phyloP scores from a whole-genome alignment of 2,888 invertebrate genomes.

The Eulithis prunata region DNA sequence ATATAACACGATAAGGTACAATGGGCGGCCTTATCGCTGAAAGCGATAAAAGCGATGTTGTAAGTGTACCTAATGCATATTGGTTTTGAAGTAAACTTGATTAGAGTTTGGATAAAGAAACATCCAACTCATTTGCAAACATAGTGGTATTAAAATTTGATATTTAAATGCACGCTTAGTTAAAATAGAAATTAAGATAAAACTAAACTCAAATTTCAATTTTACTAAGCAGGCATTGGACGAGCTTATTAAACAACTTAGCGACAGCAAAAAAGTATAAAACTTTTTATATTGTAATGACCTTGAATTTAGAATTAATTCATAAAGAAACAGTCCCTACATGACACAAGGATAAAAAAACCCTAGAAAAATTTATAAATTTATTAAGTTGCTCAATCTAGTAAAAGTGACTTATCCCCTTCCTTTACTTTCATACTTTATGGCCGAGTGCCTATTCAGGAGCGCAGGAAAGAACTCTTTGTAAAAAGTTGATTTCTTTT shows the following conservation, averaged over 20 bases:
- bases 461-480: conserved; percentile 46
- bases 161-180: too few species aligned
- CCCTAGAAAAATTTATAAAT: not conserved
- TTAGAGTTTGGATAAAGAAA: not conserved
- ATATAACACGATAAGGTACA: too few species aligned
- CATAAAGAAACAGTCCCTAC: conserved; percentile 8
- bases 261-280: too few species aligned
- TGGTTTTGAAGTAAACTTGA: not conserved
- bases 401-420: conserved; percentile 32
- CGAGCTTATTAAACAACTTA: too few species aligned
- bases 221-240: too few species aligned
- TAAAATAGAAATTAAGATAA: too few species aligned
- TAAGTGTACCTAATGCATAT: not conserved
- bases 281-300: too few species aligned
- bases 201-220: too few species aligned
- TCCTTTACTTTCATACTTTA: conserved; percentile 50
- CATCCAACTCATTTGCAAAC: too few species aligned
- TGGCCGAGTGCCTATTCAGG: conserved; percentile 51
- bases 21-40: too few species aligned
- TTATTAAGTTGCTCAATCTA: conserved; percentile 27
- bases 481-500: conserved; percentile 54
- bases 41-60: too few species aligned
- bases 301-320: not conserved
- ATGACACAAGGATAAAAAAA: conserved; percentile 11
- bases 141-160: too few species aligned